phyloP scores from a whole-genome alignment of 1,140 invertebrate species.

The Dermatophagoides farinae region DNA sequence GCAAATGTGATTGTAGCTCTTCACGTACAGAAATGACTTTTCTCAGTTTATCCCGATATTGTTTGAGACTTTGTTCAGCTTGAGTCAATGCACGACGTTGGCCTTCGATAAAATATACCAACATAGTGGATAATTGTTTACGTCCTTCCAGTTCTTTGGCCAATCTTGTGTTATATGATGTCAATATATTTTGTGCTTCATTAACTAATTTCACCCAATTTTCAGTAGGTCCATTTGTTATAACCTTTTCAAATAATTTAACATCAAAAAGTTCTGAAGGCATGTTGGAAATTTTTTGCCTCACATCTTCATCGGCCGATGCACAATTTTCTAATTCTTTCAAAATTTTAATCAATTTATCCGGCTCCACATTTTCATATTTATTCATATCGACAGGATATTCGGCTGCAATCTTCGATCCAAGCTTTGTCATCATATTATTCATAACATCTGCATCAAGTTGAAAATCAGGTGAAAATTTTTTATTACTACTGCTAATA shows the following conservation, averaged over 20 bases:
- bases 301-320: slow-evolving; percentile 69
- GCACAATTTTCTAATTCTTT: slow-evolving; percentile 77
- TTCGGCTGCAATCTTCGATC: background rate
- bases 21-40: slow-evolving; percentile 58
- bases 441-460: background rate
- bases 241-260: slow-evolving; percentile 41
- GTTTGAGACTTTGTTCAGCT: slow-evolving; percentile 65
- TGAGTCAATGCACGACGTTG: slow-evolving; percentile 62
- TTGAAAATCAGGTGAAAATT: background rate
- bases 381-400: background rate
- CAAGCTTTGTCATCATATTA: background rate
- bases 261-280: slow-evolving; percentile 86
- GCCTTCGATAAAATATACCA: slow-evolving; percentile 59
- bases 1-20: slow-evolving; percentile 73
- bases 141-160: slow-evolving; percentile 68
- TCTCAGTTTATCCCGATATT: slow-evolving; percentile 61
- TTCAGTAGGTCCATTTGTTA: slow-evolving; percentile 49
- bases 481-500: background rate
- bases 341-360: slow-evolving; percentile 31
- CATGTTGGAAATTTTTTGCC: slow-evolving; percentile 76
- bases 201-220: slow-evolving; percentile 53
- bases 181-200: slow-evolving; percentile 58
- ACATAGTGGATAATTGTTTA: slow-evolving; percentile 54
- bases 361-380: slow-evolving; percentile 22
- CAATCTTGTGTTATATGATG: slow-evolving; percentile 68